Base-by-base conservation (phyloP, 1,140 invertebrate genomes). In the Lepidostoma basale region DNA sequence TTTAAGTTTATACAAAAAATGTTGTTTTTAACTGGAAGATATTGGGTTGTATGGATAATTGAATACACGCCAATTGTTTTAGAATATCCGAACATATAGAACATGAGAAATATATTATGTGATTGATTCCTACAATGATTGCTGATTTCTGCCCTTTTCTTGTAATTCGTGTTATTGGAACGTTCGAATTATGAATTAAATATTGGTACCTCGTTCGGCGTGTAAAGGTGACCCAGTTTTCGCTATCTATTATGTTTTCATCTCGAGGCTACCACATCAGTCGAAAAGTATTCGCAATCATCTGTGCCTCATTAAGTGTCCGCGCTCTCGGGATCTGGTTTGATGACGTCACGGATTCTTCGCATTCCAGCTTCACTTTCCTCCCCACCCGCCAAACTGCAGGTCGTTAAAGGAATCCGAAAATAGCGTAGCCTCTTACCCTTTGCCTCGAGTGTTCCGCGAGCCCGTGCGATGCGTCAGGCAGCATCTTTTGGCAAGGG, bases 241-340 rank as follows among this genome's bases (percentile, higher is more conserved):
- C 9, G n/a, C 8, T 16, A 8, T 49, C 44, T 47, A n/a, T 49
- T 49, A 3, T 49, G 45, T 49, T 49, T 49, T 23, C 9, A 12
- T 49, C 25, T 49, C 45, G 20, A 49, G 45, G 45, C 25, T 49
- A 22, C 9, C n/a, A n/a, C n/a, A n/a, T n/a, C n/a, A n/a, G n/a
- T n/a, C n/a, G n/a, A n/a, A n/a, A n/a, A n/a, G n/a, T n/a, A n/a
- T n/a, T n/a, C n/a, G n/a, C n/a, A n/a, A n/a, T n/a, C 30, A 5
- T 36, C 9, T 36, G 33, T 36, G 33, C 33, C 9, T 36, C 9
- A n/a, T n/a, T 36, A n/a, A 36, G 14, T 36, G 5, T 36, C 9
- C 5, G 33, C 33, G 33, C 14, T 9, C 33, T 36, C 2, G 33
- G 14, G 33, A n/a, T n/a, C 5, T 2, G 1, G 14, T n/a, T 5